phyloP scores from a whole-genome alignment of 2,113 vertebrate genomes.

The Chionis minor region DNA sequence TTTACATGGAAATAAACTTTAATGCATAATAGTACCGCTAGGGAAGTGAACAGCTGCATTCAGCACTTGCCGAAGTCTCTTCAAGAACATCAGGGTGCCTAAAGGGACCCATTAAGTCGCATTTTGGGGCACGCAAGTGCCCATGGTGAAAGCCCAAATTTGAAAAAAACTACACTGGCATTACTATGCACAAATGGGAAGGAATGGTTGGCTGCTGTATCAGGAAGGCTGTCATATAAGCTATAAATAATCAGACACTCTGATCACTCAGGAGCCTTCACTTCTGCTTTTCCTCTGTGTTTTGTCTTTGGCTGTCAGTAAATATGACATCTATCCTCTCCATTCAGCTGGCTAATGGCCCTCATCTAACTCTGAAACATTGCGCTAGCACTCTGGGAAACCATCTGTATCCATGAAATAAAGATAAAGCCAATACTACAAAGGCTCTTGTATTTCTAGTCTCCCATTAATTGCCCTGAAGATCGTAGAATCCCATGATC shows the following conservation, averaged over 20 bases:
- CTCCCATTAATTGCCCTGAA: neutral
- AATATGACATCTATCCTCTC: neutral
- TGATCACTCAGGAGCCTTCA: neutral
- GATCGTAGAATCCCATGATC: neutral
- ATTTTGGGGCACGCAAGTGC: neutral
- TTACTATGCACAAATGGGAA: neutral
- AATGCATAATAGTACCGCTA: neutral
- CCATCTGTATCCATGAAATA: neutral
- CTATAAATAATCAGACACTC: neutral
- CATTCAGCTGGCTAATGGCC: neutral
- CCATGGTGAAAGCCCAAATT: neutral
- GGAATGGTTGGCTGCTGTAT: neutral
- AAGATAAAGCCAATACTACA: neutral
- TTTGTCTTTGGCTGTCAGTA: neutral
- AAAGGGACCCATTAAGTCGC: neutral
- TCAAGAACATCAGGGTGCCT: neutral
- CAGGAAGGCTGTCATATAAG: neutral
- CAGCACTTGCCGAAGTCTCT: neutral
- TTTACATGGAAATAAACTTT: neutral
- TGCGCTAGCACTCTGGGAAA: neutral
- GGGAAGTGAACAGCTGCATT: neutral
- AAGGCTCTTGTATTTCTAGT: neutral
- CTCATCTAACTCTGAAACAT: neutral
- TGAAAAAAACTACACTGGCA: neutral
- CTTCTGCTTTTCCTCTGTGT: neutral